phyloP scores from a whole-genome alignment of 2,888 invertebrate genomes.

The Athalia circularis region DNA sequence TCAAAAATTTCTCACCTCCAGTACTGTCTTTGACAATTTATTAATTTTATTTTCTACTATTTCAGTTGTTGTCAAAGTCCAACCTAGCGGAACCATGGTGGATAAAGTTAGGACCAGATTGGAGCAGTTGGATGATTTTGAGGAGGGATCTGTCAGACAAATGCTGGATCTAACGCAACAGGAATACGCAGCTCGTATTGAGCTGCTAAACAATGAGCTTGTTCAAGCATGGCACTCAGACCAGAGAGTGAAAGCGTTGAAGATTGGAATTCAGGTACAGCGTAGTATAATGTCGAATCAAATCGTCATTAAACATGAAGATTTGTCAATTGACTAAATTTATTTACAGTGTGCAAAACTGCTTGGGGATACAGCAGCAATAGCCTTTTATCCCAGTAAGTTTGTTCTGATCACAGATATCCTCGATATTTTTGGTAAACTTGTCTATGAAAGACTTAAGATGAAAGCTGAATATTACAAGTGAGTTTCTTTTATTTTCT shows the following conservation, averaged over 20 bases:
- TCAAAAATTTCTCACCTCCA: neutral
- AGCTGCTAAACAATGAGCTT: constrained; percentile 93
- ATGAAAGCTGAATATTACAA: constrained; percentile 82
- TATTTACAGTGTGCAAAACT: constrained; percentile 90
- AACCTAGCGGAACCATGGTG: constrained; percentile 81
- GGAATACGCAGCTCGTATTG: constrained; percentile 92
- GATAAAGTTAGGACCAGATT: constrained; percentile 93
- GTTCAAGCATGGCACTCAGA: constrained; percentile 95
- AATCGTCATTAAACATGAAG: neutral
- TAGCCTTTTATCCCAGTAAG: constrained; percentile 98
- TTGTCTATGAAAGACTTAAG: constrained; percentile 90
- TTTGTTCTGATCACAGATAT: constrained; percentile 98
- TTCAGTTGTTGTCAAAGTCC: constrained; percentile 86
- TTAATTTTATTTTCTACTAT: neutral
- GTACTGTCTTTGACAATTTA: neutral
- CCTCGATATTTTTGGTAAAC: constrained; percentile 93
- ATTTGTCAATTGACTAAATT: neutral
- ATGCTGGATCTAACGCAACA: constrained; percentile 94
- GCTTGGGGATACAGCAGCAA: constrained; percentile 90
- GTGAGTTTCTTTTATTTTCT: constrained; percentile 67
- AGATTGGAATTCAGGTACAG: constrained; percentile 91
- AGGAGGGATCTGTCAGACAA: constrained; percentile 90
- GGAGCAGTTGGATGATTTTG: constrained; percentile 96
- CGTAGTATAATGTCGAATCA: neutral
- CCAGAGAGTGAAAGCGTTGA: constrained; percentile 95